Evolutionary conservation across 2,797 vertebrate species (phyloP), one percentile per base, ranked within the genome.

Genomic region (Pygocentrus nattereri): DNA sequence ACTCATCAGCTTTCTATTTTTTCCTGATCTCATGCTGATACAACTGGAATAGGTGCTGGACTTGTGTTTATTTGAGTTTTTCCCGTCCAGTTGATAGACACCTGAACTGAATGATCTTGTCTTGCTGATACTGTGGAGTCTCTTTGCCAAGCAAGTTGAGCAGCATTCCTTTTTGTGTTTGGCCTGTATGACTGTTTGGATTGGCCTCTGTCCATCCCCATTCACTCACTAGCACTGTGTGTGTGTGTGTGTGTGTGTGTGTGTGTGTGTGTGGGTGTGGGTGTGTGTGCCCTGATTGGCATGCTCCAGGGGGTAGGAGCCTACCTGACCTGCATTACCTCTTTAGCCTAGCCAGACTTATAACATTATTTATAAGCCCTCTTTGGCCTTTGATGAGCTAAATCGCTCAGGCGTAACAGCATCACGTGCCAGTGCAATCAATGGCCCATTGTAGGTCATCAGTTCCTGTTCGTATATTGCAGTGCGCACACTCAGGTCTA

Each of bases 321-420:
- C 19, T 71, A 30, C 49, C 68, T 67, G 34, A 79, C 81, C 49
- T 16, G 27, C 50, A 58, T 77, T 85, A 82, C 61, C 64, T 52
- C 25, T 85, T 79, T 77, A 50, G n/a, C 68, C 68, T 47, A 58
- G 56, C 69, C 50, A 75, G 44, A 76, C 67, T 47, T 30, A 64
- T 50, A 30, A 31, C n/a, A 25, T 83, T 77, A 73, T 87, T 85
- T 84, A 83, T 74, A 71, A 62, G 64, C 31, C 38, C 49, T 47
- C 49, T 72, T 49, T 27, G 50, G 25, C 56, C 25, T 76, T 64
- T 79, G 44, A 49, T 54, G 49, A 31, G 15, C 16, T 13, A 41
- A 56, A 41, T 76, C 49, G 34, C 49, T 58, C 69, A 21, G 58
- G 25, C 34, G 31, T 68, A 73, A 50, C 54, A 54, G 18, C 27